Evolutionary conservation across 1,140 invertebrate genomes (phyloP).

Genomic region (Planococcus citri): DNA sequence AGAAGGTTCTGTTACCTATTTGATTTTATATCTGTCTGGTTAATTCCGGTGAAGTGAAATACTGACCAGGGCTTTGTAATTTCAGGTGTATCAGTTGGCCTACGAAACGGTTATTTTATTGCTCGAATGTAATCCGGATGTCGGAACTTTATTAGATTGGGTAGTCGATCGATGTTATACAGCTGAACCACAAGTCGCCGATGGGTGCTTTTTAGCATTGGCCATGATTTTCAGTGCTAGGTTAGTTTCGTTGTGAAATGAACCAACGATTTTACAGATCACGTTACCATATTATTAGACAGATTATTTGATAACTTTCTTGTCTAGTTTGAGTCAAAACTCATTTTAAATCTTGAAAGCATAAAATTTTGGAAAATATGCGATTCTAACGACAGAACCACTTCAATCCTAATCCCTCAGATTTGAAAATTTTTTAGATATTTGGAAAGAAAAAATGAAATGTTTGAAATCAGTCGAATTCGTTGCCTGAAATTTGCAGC

Average conservation of each 20-base stretch:
- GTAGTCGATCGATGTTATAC: slow-evolving; percentile 95
- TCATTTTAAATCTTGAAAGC: neutral
- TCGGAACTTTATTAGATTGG: slow-evolving; percentile 87
- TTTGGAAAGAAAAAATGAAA: no score
- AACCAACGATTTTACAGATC: no score
- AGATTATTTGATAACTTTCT: neutral
- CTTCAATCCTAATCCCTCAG: no score
- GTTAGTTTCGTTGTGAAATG: slow-evolving; percentile 40
- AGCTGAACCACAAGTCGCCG: slow-evolving; percentile 72
- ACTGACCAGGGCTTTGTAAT: no score
- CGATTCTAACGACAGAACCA: no score
- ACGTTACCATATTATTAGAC: no score
- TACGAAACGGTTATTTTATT: slow-evolving; percentile 87
- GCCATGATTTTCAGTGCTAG: slow-evolving; percentile 91
- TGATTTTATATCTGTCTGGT: neutral
- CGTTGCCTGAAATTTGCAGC: no score
- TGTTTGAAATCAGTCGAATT: no score
- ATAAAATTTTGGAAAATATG: no score
- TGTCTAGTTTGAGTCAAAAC: neutral
- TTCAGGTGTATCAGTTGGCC: slow-evolving; percentile 73
- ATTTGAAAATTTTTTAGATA: no score
- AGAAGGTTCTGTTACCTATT: slow-evolving; percentile 50
- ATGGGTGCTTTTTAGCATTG: slow-evolving; percentile 88
- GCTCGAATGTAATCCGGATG: slow-evolving; percentile 92
- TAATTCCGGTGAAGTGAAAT: neutral